phyloP scores from a whole-genome alignment of 2,797 vertebrate species.

The Clarias laeviceps region DNA sequence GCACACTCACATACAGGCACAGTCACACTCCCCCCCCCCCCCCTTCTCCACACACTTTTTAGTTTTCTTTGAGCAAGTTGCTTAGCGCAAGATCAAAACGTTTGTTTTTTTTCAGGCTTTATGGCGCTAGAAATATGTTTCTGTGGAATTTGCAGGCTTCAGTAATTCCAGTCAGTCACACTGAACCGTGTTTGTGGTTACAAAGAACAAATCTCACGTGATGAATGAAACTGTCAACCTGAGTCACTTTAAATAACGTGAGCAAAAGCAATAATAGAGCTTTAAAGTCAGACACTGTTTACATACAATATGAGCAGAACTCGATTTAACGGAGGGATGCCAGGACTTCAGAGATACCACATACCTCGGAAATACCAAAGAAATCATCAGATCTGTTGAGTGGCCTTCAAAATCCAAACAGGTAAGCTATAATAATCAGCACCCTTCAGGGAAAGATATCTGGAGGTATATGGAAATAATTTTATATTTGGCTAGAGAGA shows the following conservation, averaged over 20 bases:
- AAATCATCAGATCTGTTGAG: neutral
- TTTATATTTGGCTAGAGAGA: neutral
- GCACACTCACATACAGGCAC: constrained; percentile 31
- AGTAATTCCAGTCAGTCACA: constrained; percentile 25
- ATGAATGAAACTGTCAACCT: constrained; percentile 22
- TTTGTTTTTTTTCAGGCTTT: constrained; percentile 19
- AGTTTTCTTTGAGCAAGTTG: constrained; percentile 25
- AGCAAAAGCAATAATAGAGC: neutral
- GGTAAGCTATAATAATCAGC: neutral
- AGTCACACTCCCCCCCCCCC: neutral
- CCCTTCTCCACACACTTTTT: constrained; percentile 9
- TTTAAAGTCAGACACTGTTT: constrained; percentile 21
- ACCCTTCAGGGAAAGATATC: neutral
- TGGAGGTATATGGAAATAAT: constrained; percentile 1
- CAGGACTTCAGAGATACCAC: neutral
- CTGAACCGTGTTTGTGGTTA: constrained; percentile 22
- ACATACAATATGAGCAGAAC: neutral
- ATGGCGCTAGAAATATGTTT: constrained; percentile 9
- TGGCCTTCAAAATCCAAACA: neutral
- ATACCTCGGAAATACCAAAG: neutral
- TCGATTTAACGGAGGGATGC: neutral
- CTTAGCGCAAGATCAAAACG: constrained; percentile 36
- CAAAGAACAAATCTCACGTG: constrained; percentile 23
- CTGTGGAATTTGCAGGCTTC: constrained; percentile 32
- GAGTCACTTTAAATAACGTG: constrained; percentile 9